Conservation (phyloP, 2,888 invertebrate genomes). For the Zygogramma bicolorata region DNA sequence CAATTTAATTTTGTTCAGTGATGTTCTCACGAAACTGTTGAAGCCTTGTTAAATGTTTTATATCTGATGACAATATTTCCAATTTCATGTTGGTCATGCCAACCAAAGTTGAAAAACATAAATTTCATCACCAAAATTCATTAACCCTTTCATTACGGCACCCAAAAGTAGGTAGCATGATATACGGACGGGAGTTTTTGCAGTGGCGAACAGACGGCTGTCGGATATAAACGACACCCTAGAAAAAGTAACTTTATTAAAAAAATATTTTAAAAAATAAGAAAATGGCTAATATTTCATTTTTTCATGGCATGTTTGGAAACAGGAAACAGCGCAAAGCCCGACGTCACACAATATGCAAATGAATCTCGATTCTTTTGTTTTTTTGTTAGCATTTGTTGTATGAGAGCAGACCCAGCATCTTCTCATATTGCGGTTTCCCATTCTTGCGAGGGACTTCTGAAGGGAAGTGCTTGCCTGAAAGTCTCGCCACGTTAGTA, state of each 20-base stretch:
- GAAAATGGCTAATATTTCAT: too few relatives aligned
- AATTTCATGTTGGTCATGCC: neutral
- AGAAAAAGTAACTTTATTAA: slow-evolving; percentile 23
- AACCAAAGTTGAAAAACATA: neutral
- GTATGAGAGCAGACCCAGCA: slow-evolving; percentile 32
- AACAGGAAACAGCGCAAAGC: slow-evolving; percentile 26
- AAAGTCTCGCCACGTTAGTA: neutral
- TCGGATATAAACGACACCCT: slow-evolving; percentile 12
- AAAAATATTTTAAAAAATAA: too few relatives aligned
- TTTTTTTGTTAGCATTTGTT: slow-evolving; percentile 22
- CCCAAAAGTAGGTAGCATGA: neutral
- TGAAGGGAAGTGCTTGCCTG: neutral
- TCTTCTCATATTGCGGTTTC: slow-evolving; percentile 24
- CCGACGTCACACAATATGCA: slow-evolving; percentile 33
- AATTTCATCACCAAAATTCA: neutral
- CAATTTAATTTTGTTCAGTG: neutral
- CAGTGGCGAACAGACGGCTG: slow-evolving; percentile 22
- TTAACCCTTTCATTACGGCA: slow-evolving; percentile 20
- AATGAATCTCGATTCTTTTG: slow-evolving; percentile 26
- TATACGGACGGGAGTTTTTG: too few relatives aligned
- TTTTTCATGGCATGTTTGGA: slow-evolving; percentile 24
- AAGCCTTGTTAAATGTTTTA: neutral
- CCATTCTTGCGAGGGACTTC: slow-evolving; percentile 19
- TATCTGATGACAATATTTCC: neutral
- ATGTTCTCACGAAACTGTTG: neutral